Evolutionary conservation across 2,113 vertebrate species (phyloP), one percentile per base, ranked within the genome.

Genomic region (Sapajus apella): DNA sequence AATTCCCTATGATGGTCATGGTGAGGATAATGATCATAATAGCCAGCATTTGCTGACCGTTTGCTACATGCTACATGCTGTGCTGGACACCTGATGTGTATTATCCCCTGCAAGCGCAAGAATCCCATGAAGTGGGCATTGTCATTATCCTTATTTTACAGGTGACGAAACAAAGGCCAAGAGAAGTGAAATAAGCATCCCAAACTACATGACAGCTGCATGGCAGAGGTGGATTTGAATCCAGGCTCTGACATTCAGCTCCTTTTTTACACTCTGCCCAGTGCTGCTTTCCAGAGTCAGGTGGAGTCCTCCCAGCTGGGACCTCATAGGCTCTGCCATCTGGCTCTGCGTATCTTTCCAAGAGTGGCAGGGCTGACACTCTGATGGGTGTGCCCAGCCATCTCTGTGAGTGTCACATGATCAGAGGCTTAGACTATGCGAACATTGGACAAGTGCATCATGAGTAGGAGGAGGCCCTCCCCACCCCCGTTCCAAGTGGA

Each of bases 181-280:
- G 17, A 47, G 43, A 17, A 72, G 37, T 9, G 12, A 86, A 73
- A 40, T 50, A 43, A 66, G 6, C 77, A 52, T 70, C 30, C 55
- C 9, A 0, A 87, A 81, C 77, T 3, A 43, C 37, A 18, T 8
- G 25, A 14, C 80, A 7, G 32, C 58, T 14, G 11, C 66, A 56
- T 32, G 91, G 61, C 45, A 23, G 80, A 30, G 23, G 12, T 85
- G 87, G 70, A 72, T 90, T 87, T 37, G 92, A 87, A 40, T 77
- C 70, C 64, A 58, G 70, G 73, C 27, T 79, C 30, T 6, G 72
- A 73, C 27, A 30, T 64, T 32, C 61, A 52, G 79, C 90, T 81
- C 23, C 23, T 50, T 66, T 43, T 47, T 35, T 32, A 25, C 30
- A 8, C 45, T 75, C 14, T 23, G 20, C 55, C 17, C 64, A 40